These are phyloP conservation scores for Vombatus ursinus DNA, from an alignment of 2,113 vertebrate species.

Conservation along the genomic window DNA sequence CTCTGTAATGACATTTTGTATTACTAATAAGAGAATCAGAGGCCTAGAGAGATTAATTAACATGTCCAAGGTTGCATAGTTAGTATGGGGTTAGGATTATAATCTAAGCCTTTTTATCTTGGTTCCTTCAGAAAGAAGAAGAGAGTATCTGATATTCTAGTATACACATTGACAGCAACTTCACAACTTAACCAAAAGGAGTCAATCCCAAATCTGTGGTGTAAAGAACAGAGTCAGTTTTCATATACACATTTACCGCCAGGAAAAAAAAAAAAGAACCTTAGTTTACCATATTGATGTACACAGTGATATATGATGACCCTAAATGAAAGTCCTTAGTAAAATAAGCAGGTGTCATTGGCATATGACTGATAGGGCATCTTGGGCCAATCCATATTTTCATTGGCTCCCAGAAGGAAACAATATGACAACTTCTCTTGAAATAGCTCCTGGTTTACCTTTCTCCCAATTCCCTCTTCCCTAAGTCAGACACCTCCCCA, in stretches of 20 bases:
- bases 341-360: neutral
- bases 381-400: neutral
- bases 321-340: neutral
- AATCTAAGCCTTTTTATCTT: neutral
- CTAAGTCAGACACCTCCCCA: neutral
- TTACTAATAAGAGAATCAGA: neutral
- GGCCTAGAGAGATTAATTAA: neutral
- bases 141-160: neutral
- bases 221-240: neutral
- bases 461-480: neutral
- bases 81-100: neutral
- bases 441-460: neutral
- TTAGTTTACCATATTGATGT: neutral
- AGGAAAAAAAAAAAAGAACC: neutral
- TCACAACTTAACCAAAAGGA: neutral
- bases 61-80: neutral
- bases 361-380: neutral
- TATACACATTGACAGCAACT: too few species aligned
- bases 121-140: neutral
- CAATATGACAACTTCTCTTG: neutral
- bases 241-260: neutral
- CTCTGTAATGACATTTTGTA: neutral
- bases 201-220: neutral
- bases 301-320: neutral
- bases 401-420: rapidly evolving